Base-by-base conservation (phyloP, 2,797 vertebrate species). In the Atherinosoma microstoma region DNA sequence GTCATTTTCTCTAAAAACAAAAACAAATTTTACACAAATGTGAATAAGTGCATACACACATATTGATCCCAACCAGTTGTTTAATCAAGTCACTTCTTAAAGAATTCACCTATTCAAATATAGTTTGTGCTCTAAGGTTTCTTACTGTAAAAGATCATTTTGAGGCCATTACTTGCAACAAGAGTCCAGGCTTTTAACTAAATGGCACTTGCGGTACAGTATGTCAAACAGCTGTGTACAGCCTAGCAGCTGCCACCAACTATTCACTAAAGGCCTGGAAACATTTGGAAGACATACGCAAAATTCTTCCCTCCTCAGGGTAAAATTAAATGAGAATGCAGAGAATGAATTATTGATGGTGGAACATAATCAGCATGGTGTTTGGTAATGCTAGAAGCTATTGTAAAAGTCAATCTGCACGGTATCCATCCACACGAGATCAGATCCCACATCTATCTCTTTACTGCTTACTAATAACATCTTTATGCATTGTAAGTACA, bases 1-100 rank as follows among this genome's bases (percentile, higher is more conserved):
- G 0, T 0, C 0, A 10, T 99, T 94, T 79, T 99, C 97, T 92
- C 98, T 99, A 92, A n/a, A 80, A 34, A 40, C 10, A 24, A 49
- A 6, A n/a, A 30, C 2, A 56, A 6, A 36, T 69, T 59, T 68
- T 11, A 49, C 42, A 49, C 16, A 68, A 49, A 49, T 12, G 10
- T 22, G 10, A 34, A 12, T 16, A 59, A 20, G 8, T 4, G 18
- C 12, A 22, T 71, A 7, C 11, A 29, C n/a, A n/a, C 0, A 34
- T 22, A 7, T 2, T 16, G 0, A 59, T 10, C 47, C n/a, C 8
- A 22, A 51, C 9, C 47, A 22, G n/a, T 51, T 51, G 8, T 22
- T 51, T 22, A 11, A 49, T 22, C 9, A 51, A 49, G 16, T 49
- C 45, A n/a, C 6, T 20, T 49, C 20, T 49, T 16, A 22, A 45